These are phyloP conservation scores for Lithophane socia DNA, from an alignment of 2,888 invertebrate genomes.

Conservation along the genomic window DNA sequence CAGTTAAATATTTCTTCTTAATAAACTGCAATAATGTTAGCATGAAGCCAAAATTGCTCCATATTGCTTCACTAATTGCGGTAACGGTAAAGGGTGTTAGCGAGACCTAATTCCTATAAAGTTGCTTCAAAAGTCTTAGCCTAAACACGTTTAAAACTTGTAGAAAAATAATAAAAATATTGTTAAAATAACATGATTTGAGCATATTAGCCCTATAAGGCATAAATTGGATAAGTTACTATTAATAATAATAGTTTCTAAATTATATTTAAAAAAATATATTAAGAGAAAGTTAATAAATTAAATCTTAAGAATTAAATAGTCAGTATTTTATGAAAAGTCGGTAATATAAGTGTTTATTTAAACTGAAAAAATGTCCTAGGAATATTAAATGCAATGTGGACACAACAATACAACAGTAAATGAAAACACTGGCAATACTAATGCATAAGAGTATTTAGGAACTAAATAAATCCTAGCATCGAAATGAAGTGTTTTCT, in stretches of 20 bases:
- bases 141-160: not conserved
- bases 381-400: not conserved
- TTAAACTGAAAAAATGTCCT: not conserved
- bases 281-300: not conserved
- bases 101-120: not conserved
- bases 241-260: not conserved
- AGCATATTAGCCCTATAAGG: no score
- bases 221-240: not conserved
- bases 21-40: not conserved
- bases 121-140: not conserved
- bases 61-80: not conserved
- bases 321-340: conserved; percentile 24
- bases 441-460: not conserved
- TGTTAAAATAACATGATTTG: not conserved
- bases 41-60: not conserved
- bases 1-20: not conserved
- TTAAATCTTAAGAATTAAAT: conserved; percentile 24
- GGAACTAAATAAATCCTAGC: not conserved
- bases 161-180: no score
- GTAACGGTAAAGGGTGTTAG: not conserved
- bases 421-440: not conserved
- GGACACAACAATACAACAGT: no score
- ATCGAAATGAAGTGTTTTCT: not conserved
- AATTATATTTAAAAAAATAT: not conserved
- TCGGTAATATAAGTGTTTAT: not conserved